Percentiles rank a stretch among this genome's conserved stretches.
Conservation (phyloP, 2,888 invertebrate species). For the Scelioninae gen. 2 region DNA sequence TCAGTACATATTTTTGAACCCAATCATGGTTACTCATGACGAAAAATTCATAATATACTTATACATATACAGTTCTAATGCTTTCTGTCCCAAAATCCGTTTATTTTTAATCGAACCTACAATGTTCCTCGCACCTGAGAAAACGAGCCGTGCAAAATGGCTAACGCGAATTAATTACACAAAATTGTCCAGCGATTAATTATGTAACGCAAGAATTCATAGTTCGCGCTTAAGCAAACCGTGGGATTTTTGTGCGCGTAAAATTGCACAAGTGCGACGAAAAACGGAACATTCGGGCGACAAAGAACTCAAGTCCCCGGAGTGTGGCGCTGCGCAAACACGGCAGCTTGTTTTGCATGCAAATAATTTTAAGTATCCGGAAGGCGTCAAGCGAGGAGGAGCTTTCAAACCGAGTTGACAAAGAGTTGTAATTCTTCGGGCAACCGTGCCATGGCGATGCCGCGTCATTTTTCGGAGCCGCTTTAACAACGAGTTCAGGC, state of each 20-base stretch:
- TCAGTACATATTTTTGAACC: no score
- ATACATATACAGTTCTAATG: no score
- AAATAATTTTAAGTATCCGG: constrained; percentile 51
- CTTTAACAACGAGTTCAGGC: constrained; percentile 22
- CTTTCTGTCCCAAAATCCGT: no score
- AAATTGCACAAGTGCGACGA: constrained; percentile 25
- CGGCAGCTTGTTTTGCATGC: constrained; percentile 45
- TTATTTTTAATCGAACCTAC: no score
- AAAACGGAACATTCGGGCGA: constrained; percentile 24
- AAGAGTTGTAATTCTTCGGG: constrained; percentile 41
- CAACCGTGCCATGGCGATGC: constrained; percentile 7
- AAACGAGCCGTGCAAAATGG: no score
- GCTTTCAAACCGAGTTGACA: constrained; percentile 51
- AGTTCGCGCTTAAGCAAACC: constrained; percentile 4
- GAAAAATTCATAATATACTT: no score
- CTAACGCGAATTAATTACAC: no score
- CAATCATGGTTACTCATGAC: no score
- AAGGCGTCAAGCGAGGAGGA: constrained; percentile 44
- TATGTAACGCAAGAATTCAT: not conserved
- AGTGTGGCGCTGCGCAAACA: constrained; percentile 30
- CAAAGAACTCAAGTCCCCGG: constrained; percentile 30
- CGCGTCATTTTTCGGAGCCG: constrained; percentile 14
- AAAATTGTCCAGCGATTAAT: no score
- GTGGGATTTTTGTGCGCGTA: constrained; percentile 19
- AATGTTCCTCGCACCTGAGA: no score